These are phyloP conservation scores for Dinothrombium tinctorium DNA, from an alignment of 1,140 invertebrate species.

Conservation along the genomic window DNA sequence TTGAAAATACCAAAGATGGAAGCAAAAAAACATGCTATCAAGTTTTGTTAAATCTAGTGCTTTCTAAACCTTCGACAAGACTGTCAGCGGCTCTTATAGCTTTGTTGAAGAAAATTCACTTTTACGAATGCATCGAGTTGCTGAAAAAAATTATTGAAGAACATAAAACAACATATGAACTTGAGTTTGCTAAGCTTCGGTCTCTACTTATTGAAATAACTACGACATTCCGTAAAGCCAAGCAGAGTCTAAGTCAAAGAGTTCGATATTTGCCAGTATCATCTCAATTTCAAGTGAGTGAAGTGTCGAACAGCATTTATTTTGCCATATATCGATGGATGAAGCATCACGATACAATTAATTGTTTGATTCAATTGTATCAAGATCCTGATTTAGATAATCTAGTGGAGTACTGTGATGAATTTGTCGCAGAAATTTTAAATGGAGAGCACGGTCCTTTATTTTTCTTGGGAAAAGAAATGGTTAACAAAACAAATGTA, in stretches of 20 bases:
- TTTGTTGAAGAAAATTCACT: constrained; percentile 56
- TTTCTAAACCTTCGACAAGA: constrained; percentile 29
- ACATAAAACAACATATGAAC: too few species aligned
- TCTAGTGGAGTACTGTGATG: too few species aligned
- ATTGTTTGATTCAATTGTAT: background rate
- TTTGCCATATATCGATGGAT: constrained; percentile 2
- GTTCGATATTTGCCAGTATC: constrained; percentile 41
- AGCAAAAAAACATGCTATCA: constrained; percentile 38
- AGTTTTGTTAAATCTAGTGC: constrained; percentile 42
- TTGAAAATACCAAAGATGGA: background rate
- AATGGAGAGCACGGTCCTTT: background rate
- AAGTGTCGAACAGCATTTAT: background rate
- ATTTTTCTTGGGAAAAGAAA: background rate
- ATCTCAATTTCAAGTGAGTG: constrained; percentile 41
- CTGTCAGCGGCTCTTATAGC: constrained; percentile 36
- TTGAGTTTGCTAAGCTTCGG: too few species aligned
- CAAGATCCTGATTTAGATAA: too few species aligned
- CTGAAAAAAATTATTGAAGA: background rate
- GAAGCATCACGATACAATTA: background rate
- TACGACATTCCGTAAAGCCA: constrained; percentile 7
- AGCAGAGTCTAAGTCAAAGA: constrained; percentile 3
- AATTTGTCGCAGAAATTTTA: background rate
- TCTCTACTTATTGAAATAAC: too few species aligned
- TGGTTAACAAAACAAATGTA: background rate
- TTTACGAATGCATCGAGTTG: constrained; percentile 33